These are phyloP conservation scores for Gryon sp. DNA, from an alignment of 1,140 invertebrate genomes.

Conservation along the genomic window DNA sequence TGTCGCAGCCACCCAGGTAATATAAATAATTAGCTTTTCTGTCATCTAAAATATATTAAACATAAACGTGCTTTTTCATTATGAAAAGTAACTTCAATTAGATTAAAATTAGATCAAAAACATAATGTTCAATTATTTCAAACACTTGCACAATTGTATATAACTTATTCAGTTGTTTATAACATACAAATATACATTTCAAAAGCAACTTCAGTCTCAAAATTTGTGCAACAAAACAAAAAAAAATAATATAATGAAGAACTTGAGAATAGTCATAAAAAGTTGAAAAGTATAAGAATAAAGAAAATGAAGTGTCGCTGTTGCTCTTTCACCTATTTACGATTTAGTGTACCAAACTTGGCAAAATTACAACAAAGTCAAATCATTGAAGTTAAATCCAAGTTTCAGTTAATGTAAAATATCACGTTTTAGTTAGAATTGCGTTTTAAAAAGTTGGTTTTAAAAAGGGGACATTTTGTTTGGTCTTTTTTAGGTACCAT, in stretches of 20 bases:
- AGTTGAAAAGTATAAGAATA: background rate
- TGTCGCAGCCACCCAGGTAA: slow-evolving; percentile 71
- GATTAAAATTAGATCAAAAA: slow-evolving; percentile 1
- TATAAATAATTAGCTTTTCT: background rate
- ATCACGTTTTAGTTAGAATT: background rate
- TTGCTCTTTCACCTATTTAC: slow-evolving; percentile 8
- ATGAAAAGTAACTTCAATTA: background rate
- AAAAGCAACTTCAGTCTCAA: too few species aligned
- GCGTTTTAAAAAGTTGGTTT: too few species aligned
- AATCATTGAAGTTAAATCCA: slow-evolving; percentile 8
- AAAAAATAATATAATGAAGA: too few species aligned
- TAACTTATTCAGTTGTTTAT: too few species aligned
- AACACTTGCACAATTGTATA: background rate
- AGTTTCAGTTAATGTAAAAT: background rate
- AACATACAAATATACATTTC: too few species aligned
- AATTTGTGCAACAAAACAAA: too few species aligned
- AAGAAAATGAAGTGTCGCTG: background rate
- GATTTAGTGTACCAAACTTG: background rate
- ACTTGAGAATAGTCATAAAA: too few species aligned
- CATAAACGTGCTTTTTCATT: background rate
- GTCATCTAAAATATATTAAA: background rate
- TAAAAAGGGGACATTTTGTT: too few species aligned
- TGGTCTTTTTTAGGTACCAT: slow-evolving; percentile 69
- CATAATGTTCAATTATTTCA: background rate
- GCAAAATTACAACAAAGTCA: slow-evolving; percentile 23